These are phyloP conservation scores for Lycophotia porphyrea DNA, from an alignment of 2,888 invertebrate species.

Conservation along the genomic window DNA sequence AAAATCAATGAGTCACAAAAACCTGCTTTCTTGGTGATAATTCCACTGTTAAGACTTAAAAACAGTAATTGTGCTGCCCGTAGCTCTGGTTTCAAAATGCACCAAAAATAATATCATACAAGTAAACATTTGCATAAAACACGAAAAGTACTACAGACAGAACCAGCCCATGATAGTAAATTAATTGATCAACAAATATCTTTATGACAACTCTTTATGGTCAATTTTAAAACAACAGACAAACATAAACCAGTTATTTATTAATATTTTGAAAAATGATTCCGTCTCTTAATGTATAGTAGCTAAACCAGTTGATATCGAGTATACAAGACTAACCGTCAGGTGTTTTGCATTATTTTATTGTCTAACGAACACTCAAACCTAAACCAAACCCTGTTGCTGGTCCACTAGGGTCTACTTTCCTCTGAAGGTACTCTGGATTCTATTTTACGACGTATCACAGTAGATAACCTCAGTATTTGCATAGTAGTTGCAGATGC, in stretches of 20 bases:
- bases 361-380: slow-evolving; percentile 41
- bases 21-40: neutral
- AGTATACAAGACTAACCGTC: slow-evolving; percentile 55
- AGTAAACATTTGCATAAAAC: neutral
- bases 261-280: slow-evolving; percentile 53
- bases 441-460: slow-evolving; percentile 48
- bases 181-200: slow-evolving; percentile 6
- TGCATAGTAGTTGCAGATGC: slow-evolving; percentile 65
- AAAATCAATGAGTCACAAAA: neutral
- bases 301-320: slow-evolving; percentile 64
- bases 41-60: neutral
- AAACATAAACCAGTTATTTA: slow-evolving; percentile 16
- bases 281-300: slow-evolving; percentile 41
- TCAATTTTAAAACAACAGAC: slow-evolving; percentile 11
- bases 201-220: slow-evolving; percentile 6
- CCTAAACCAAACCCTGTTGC: neutral
- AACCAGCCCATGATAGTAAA: neutral
- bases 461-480: slow-evolving; percentile 61
- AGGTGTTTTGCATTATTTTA: slow-evolving; percentile 68
- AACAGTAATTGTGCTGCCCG: neutral
- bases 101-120: neutral
- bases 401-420: accelerated
- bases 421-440: slow-evolving; percentile 1
- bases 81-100: neutral
- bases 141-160: neutral